Evolutionary conservation across 2,113 vertebrate genomes (phyloP).

Genomic region (Ophiodon elongatus): DNA sequence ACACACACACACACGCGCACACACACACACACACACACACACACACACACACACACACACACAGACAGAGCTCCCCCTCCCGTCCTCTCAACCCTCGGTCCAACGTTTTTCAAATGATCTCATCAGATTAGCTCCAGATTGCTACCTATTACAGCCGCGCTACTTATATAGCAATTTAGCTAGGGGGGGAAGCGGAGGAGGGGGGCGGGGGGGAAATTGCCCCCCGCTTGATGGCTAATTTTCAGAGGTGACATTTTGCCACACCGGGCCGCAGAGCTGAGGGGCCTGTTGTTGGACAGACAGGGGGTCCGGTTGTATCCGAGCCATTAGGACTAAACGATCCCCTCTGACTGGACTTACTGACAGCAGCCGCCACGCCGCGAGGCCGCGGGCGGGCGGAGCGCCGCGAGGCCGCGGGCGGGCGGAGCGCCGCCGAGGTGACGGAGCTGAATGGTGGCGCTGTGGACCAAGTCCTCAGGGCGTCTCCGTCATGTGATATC

Average conservation of each 20-base stretch:
- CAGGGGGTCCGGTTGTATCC: conserved; percentile 72
- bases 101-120: conserved; percentile 89
- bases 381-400: no score
- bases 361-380: no score
- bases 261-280: conserved; percentile 66
- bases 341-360: conserved; percentile 74
- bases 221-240: conserved; percentile 82
- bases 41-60: conserved; percentile 13
- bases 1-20: not conserved
- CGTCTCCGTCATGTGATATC: no score
- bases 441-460: no score
- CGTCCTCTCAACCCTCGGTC: conserved; percentile 62
- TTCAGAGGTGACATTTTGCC: conserved; percentile 83
- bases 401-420: no score
- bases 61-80: conserved; percentile 34
- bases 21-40: not conserved
- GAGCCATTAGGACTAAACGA: conserved; percentile 82
- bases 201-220: conserved; percentile 71
- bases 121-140: conserved; percentile 90
- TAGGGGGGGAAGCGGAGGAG: conserved; percentile 3
- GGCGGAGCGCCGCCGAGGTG: no score
- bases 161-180: conserved; percentile 89
- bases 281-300: conserved; percentile 74
- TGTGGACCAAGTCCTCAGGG: no score
- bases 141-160: conserved; percentile 86